These are phyloP conservation scores for Laspeyria flexula DNA, from an alignment of 2,888 invertebrate species.

Conservation along the genomic window DNA sequence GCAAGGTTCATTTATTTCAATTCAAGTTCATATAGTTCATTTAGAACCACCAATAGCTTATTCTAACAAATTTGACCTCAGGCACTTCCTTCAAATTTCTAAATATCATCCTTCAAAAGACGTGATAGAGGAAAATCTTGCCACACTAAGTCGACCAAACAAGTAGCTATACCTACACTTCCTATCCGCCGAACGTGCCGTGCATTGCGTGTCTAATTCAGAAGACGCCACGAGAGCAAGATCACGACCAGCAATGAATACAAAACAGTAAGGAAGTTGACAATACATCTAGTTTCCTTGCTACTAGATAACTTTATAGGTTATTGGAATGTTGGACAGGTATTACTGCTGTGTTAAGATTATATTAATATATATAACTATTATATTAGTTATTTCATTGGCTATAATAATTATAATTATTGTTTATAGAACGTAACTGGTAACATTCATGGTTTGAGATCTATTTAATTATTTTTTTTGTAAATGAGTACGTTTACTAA, in stretches of 20 bases:
- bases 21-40: too few species aligned
- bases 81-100: constrained; percentile 36
- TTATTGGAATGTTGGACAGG: constrained; percentile 5
- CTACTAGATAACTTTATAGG: constrained; percentile 5
- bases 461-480: too few species aligned
- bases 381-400: too few species aligned
- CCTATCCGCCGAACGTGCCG: constrained; percentile 25
- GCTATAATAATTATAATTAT: too few species aligned
- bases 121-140: constrained; percentile 37
- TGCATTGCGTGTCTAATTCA: constrained; percentile 25
- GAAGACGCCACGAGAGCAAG: constrained; percentile 18
- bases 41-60: too few species aligned
- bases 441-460: too few species aligned
- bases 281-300: constrained; percentile 24
- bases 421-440: too few species aligned
- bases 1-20: too few species aligned
- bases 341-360: neutral
- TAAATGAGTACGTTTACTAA: too few species aligned
- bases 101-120: constrained; percentile 27
- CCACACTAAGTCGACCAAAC: constrained; percentile 11
- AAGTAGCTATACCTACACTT: constrained; percentile 7
- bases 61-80: constrained; percentile 6
- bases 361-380: neutral
- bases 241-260: constrained; percentile 42
- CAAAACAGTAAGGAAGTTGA: constrained; percentile 33